A percentile compares a stretch with the other conserved stretches of the same genome.
These are phyloP conservation scores for Tinamus major DNA, from an alignment of 2,797 vertebrate genomes.

Conservation along the genomic window DNA sequence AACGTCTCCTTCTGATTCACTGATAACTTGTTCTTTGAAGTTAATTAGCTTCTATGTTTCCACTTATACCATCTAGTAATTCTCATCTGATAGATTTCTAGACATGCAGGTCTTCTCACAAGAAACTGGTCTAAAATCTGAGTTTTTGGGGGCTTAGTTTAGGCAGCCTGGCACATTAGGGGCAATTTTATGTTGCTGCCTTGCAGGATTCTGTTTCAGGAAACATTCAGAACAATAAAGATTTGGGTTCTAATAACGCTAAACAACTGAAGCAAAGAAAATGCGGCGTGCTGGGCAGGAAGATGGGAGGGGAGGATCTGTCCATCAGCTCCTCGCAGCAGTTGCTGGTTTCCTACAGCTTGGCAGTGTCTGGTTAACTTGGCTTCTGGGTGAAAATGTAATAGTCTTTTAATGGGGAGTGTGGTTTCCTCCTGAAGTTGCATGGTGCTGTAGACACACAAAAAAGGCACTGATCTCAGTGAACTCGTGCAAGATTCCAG, in stretches of 20 bases:
- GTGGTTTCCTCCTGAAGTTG: not conserved
- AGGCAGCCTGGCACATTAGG: accelerated
- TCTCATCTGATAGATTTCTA: not conserved
- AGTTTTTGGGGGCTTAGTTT: not conserved
- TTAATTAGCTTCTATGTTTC: conserved; percentile 8
- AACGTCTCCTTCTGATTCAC: not conserved
- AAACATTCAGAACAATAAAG: not conserved
- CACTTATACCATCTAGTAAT: not conserved
- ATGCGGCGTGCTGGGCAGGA: not conserved
- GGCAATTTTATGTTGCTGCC: not conserved
- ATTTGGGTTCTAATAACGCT: not conserved
- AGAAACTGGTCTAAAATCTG: not conserved
- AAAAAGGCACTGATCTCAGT: not conserved
- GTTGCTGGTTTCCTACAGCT: not conserved
- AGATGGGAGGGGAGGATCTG: not conserved
- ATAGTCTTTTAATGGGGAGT: not conserved
- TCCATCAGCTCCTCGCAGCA: not conserved
- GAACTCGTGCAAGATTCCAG: not conserved
- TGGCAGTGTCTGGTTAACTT: not conserved
- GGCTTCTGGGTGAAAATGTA: accelerated
- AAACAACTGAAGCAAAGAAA: not conserved
- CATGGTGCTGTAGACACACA: accelerated
- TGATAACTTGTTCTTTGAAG: conserved; percentile 38
- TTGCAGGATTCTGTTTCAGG: not conserved
- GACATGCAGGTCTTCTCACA: not conserved